phyloP scores from a whole-genome alignment of 64 coral and sea anemone species.

The Porites lutea region DNA sequence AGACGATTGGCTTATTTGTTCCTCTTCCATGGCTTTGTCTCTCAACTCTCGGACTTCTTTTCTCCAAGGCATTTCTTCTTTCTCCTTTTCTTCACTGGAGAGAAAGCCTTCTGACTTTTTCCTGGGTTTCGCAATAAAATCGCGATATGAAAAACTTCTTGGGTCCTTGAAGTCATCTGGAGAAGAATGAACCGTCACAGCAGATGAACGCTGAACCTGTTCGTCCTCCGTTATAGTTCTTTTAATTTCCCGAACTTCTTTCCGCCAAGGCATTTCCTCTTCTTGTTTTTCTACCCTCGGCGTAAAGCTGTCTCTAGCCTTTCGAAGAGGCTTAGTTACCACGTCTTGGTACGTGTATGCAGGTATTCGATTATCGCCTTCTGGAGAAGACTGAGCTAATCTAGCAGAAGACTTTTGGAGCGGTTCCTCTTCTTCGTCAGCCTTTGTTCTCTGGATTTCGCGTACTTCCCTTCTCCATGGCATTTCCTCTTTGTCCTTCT shows the following conservation, averaged over 20 bases:
- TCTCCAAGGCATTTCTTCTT: slow-evolving; percentile 49
- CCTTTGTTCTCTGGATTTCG: slow-evolving; percentile 7
- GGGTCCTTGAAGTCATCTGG: neutral
- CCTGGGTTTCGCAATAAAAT: slow-evolving; percentile 46
- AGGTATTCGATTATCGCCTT: neutral
- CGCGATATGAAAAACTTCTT: slow-evolving; percentile 34
- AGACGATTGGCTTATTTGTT: slow-evolving; percentile 34
- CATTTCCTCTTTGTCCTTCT: slow-evolving; percentile 32
- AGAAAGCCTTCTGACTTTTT: slow-evolving; percentile 49
- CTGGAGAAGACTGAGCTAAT: slow-evolving; percentile 8
- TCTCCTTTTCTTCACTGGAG: slow-evolving; percentile 16
- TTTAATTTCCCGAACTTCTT: slow-evolving; percentile 45
- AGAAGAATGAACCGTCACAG: neutral
- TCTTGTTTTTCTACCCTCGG: neutral
- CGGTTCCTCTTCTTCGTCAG: slow-evolving; percentile 25
- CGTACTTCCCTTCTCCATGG: slow-evolving; percentile 47
- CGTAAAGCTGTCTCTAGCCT: neutral
- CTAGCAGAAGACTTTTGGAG: neutral
- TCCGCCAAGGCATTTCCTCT: slow-evolving; percentile 50
- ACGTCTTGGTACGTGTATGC: neutral
- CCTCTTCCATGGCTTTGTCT: neutral
- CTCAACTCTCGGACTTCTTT: slow-evolving; percentile 34
- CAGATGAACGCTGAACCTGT: neutral
- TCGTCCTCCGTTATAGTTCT: slow-evolving; percentile 10
- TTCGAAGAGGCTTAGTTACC: neutral